Percentiles rank a stretch among this genome's conserved stretches.
Evolutionary conservation across 2,113 vertebrate species (phyloP).

Genomic region (Pituophis catenifer): DNA sequence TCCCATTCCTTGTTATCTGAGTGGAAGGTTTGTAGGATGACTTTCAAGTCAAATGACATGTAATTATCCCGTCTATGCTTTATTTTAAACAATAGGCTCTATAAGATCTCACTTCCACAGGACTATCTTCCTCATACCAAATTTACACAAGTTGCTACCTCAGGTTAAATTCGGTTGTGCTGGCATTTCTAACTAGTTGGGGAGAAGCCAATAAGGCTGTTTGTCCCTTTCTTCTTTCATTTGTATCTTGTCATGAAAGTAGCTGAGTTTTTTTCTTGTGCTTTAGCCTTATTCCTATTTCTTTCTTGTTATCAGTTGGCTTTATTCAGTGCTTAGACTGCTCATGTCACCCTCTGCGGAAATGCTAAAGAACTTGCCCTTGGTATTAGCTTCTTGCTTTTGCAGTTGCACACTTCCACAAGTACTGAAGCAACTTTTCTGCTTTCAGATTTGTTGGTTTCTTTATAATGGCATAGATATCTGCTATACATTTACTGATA

Average conservation of each 20-base stretch:
- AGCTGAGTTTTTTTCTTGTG: slow-evolving; percentile 24
- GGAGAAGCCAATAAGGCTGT: slow-evolving; percentile 42
- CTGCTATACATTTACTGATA: slow-evolving; percentile 14
- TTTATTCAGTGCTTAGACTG: slow-evolving; percentile 39
- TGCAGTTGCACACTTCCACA: slow-evolving; percentile 39
- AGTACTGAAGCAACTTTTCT: slow-evolving; percentile 47
- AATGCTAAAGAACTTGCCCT: slow-evolving; percentile 44
- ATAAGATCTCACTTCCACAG: background rate
- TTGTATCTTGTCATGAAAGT: slow-evolving; percentile 20
- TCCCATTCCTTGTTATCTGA: background rate
- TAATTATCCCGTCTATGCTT: background rate
- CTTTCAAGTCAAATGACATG: background rate
- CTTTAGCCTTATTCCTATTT: slow-evolving; percentile 54
- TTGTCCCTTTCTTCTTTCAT: slow-evolving; percentile 41
- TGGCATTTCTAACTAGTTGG: slow-evolving; percentile 11
- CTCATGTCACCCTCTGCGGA: slow-evolving; percentile 35
- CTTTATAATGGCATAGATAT: slow-evolving; percentile 4
- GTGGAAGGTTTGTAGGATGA: background rate
- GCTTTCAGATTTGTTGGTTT: slow-evolving; percentile 43
- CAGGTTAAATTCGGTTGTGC: background rate
- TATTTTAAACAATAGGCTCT: background rate
- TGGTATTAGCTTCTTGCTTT: slow-evolving; percentile 40
- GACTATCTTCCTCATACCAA: background rate
- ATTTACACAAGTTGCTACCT: background rate
- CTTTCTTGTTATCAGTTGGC: slow-evolving; percentile 24